Base-by-base conservation (phyloP, 2,797 vertebrate genomes). In the Ceyx erithaca region DNA sequence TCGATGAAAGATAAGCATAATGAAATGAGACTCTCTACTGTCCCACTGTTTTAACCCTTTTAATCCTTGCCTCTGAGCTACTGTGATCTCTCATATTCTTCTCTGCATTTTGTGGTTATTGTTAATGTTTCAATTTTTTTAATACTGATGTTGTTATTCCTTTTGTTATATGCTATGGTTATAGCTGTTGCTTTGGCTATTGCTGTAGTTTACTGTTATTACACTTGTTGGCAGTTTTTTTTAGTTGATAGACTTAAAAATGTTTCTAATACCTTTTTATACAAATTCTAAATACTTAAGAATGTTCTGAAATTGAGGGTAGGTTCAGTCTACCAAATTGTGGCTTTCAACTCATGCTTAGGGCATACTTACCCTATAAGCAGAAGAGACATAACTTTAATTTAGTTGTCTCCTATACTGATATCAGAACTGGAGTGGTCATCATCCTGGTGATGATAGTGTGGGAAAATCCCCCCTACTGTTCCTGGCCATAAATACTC, bases 1-100 rank as follows among this genome's bases (percentile, higher is more conserved):
- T 45, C 48, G 87, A 40, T 71, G 92, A 95, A 95, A 93, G 83
- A 81, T 46, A 79, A 88, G 26, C 7, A 37, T n/a, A 57, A 79
- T 67, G 17, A 41, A 84, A 89, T 48, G 40, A 80, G 33, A 4
- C 6, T 84, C 4, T 66, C 19, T 45, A 13, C 37, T 71, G 77
- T 37, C 15, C 12, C 46, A 72, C 31, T 25, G 26, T 70, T 77
- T 95, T 95, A 93, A 95, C 68, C 14, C 52, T 82, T 93, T 91
- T 54, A 70, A 22, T 77, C 73, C 83, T 82, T 85, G 17, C 22
- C 21, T 73, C 63, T 69, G 55, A 79, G 9, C 18, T 63, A 20
- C 20, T 35, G 2, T 30, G n/a, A 33, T 45, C 41, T 57, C 72
- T 10, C 28, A 37, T 59, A 57, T 46, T 73, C 35, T 31, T 69